Evolutionary conservation across 2,797 vertebrate species (phyloP).

Genomic region (Tiaroga cobitis): DNA sequence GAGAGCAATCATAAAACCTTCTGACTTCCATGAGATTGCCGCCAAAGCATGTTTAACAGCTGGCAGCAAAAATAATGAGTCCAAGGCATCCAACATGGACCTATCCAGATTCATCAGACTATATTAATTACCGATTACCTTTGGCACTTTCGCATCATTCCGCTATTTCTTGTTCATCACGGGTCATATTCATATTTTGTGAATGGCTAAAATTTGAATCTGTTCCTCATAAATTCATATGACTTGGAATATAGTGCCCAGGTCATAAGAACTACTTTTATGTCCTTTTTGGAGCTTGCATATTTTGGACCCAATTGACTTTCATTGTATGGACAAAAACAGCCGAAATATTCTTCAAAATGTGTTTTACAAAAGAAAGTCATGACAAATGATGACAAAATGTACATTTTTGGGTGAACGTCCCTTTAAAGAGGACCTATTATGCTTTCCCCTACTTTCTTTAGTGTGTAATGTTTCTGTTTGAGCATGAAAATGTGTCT

Average conservation of each 20-base stretch:
- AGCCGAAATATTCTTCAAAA: neutral
- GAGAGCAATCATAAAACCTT: neutral
- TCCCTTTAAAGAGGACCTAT: too few relatives aligned
- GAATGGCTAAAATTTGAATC: neutral
- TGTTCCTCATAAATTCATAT: neutral
- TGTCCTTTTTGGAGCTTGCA: neutral
- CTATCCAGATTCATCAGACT: neutral
- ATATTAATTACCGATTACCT: neutral
- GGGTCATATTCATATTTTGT: too few relatives aligned
- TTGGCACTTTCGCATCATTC: too few relatives aligned
- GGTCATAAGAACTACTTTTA: neutral
- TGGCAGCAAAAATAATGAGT: neutral
- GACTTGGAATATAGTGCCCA: neutral
- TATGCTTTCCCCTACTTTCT: too few relatives aligned
- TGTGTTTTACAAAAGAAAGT: neutral
- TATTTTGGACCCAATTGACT: neutral
- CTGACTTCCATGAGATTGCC: neutral
- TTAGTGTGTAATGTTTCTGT: too few relatives aligned
- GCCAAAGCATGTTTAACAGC: slow-evolving; percentile 5
- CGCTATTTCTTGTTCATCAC: too few relatives aligned
- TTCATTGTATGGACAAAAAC: neutral
- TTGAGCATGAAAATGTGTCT: too few relatives aligned
- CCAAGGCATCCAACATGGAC: neutral
- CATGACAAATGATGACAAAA: too few relatives aligned
- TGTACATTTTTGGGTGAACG: too few relatives aligned